A percentile compares a stretch with the other conserved stretches of the same genome.
Evolutionary conservation across 2,113 vertebrate genomes (phyloP).

Genomic region (Zingel zingel): DNA sequence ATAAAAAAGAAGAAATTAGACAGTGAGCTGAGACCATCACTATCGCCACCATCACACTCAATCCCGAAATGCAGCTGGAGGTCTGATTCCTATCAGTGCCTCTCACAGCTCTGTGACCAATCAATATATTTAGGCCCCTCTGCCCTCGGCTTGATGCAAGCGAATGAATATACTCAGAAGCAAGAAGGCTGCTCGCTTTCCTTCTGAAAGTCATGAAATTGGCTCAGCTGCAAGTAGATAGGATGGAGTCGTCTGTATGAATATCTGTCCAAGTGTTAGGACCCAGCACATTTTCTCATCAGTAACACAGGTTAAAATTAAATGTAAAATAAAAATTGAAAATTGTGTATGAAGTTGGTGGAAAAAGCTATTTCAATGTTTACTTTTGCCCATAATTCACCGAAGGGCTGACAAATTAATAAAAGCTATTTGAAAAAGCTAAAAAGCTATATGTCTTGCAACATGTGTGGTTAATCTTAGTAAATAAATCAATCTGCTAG

Average conservation of each 20-base stretch:
- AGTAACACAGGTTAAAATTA: neutral
- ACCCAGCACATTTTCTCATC: neutral
- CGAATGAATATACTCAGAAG: conserved; percentile 36
- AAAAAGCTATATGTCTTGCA: neutral
- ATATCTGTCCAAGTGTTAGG: neutral
- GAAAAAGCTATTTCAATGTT: neutral
- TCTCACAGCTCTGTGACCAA: conserved; percentile 58
- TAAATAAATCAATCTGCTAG: neutral
- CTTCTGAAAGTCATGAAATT: conserved; percentile 47
- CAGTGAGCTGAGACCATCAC: conserved; percentile 2
- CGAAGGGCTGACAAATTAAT: neutral
- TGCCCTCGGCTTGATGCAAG: neutral
- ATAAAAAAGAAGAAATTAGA: conserved; percentile 42
- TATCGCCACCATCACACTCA: conserved; percentile 31
- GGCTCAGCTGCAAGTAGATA: neutral
- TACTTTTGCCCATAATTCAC: neutral
- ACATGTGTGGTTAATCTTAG: neutral
- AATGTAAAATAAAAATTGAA: neutral
- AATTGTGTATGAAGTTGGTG: neutral
- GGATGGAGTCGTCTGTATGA: neutral
- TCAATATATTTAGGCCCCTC: conserved; percentile 60
- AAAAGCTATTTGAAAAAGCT: neutral
- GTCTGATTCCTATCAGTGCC: conserved; percentile 51
- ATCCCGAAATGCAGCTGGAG: conserved; percentile 50
- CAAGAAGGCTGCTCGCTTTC: conserved; percentile 31